A percentile compares a stretch with the other conserved stretches of the same genome.
Evolutionary conservation across 2,888 invertebrate species (phyloP).

Genomic region (Caenorhabditis doughertyi): DNA sequence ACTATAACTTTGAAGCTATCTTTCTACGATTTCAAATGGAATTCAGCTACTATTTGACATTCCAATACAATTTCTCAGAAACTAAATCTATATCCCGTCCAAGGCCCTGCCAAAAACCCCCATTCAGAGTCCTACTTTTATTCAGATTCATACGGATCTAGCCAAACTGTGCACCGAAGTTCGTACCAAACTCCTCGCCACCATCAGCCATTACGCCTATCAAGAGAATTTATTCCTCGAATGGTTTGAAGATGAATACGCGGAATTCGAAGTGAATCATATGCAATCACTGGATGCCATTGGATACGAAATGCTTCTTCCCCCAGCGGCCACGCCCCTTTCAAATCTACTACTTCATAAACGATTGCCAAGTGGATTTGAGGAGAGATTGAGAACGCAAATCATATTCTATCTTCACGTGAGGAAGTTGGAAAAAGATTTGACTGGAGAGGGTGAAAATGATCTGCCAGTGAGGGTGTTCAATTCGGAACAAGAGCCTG

Average conservation of each 20-base stretch:
- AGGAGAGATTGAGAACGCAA: constrained; percentile 85
- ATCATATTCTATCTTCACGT: constrained; percentile 72
- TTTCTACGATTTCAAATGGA: no score
- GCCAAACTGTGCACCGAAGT: constrained; percentile 53
- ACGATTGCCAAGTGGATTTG: constrained; percentile 96
- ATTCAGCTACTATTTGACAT: no score
- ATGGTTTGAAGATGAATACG: constrained; percentile 98
- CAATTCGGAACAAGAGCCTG: constrained; percentile 92
- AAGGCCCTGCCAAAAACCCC: no score
- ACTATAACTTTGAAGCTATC: no score
- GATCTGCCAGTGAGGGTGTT: constrained; percentile 88
- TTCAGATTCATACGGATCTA: constrained; percentile 58
- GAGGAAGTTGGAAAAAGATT: constrained; percentile 70
- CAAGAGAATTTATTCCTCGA: constrained; percentile 98
- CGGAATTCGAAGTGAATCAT: constrained; percentile 89
- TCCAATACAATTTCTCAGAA: no score
- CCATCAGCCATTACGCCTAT: constrained; percentile 83
- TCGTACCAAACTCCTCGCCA: constrained; percentile 85
- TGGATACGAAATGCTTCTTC: constrained; percentile 96
- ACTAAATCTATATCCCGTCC: no score
- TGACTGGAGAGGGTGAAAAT: constrained; percentile 89
- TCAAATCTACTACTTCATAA: constrained; percentile 96
- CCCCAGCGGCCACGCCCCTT: constrained; percentile 96
- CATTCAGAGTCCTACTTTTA: no score
- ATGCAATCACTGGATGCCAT: constrained; percentile 87